Evolutionary conservation across 1,140 invertebrate species (phyloP), one percentile per base, ranked within the genome.

Genomic region (Nephotettix cincticeps): DNA sequence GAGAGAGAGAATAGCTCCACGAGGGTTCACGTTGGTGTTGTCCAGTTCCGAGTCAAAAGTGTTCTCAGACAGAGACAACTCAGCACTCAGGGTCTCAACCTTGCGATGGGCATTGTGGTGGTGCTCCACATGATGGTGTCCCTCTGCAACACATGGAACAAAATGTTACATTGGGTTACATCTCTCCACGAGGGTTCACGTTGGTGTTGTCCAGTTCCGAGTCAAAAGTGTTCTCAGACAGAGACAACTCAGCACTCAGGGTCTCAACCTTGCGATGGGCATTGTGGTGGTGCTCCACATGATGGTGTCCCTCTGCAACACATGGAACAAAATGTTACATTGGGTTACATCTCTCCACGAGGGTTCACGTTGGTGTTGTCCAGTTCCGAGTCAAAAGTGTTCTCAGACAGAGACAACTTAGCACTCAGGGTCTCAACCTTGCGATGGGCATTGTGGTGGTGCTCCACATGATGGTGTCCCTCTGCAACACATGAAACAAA

Each of bases 1-100:
- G 45, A 97, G 83, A 0, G 95, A 93, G 75, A 97, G 86, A 19
- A 96, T 88, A 0, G 95, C 94, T 45, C 94, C 93, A 70, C 86
- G 88, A 11, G 91, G 91, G 64, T 83, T 86, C 74, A 87, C 86
- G 71, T 86, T 84, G 66, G 88, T 82, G 2, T 87, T 87, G 75
- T 91, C 89, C 73, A 87, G 84, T 75, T 83, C 72, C 76, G 80
- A 76, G 77, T 80, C 45, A 74, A 77, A 72, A 74, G 74, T 28
- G 9, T 67, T 70, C 51, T 76, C 74, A 45, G 67, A 70, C 71
- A 78, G 76, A 73, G 79, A 68, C 17, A 76, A 25, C 69, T 77
- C 75, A 19, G 80, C 76, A 77, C 78, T 71, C 75, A 80, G 45
- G 56, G 78, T 75, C 40, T 79, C 76, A 29, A 81, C 72, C 70